Conservation (phyloP, 64 coral and sea anemone genomes). For the Pachyseris speciosa region DNA sequence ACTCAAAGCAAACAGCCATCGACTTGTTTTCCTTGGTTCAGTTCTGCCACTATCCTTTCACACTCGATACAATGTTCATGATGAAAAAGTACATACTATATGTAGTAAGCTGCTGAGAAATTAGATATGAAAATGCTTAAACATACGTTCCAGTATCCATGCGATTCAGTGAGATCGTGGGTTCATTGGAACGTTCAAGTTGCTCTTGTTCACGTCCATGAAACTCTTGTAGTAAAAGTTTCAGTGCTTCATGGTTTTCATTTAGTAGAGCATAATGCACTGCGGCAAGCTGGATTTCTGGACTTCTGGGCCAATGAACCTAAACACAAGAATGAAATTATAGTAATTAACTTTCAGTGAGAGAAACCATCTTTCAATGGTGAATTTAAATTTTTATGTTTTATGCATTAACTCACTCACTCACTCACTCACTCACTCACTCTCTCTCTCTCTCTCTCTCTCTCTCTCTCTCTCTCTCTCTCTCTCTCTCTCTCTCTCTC, state of each 20-base stretch:
- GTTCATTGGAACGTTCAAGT: conserved; percentile 44
- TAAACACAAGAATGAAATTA: conserved; percentile 1
- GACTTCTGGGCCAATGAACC: conserved; percentile 89
- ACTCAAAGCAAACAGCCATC: no score
- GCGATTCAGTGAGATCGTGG: conserved; percentile 46
- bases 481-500: no score
- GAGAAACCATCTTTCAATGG: not conserved
- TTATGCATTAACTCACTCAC: no score
- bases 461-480: no score
- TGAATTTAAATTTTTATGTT: not conserved
- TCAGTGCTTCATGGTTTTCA: conserved; percentile 66
- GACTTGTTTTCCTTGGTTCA: no score
- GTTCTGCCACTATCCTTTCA: no score
- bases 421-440: no score
- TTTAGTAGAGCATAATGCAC: conserved; percentile 77
- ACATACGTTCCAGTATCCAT: conserved; percentile 94
- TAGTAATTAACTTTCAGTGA: not conserved
- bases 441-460: no score
- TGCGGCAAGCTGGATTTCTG: conserved; percentile 57
- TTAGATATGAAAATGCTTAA: not conserved
- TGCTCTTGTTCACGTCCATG: conserved; percentile 2
- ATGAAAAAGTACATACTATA: not conserved
- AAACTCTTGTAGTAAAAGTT: conserved; percentile 69
- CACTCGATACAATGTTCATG: no score
- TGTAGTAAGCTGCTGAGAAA: not conserved